A percentile compares a stretch with the other conserved stretches of the same genome.
Evolutionary conservation across 1,140 invertebrate genomes (phyloP).

Genomic region (Caenorhabditis elegans): WBcel235 BX284606.5:9484501-9485000

Average conservation of each 20-base stretch:
- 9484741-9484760: not conserved
- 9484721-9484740: no score
- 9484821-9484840: not conserved
- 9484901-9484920: not conserved
- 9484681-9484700: not conserved
- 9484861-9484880: not conserved
- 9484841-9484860: not conserved
- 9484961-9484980: not conserved
- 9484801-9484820: not conserved
- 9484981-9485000: not conserved
- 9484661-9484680: not conserved
- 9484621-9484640: slow-evolving; percentile 19
- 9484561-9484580: no score
- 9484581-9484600: not conserved
- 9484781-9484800: not conserved
- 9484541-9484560: not conserved
- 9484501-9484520: not conserved
- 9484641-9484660: not conserved
- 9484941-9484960: not conserved
- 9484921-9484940: no score
- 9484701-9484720: not conserved
- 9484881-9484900: not conserved
- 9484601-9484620: no score
- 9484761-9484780: not conserved
- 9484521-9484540: not conserved